These are phyloP conservation scores for Paratrypauchen microcephalus DNA, from an alignment of 2,797 vertebrate genomes.

Conservation along the genomic window DNA sequence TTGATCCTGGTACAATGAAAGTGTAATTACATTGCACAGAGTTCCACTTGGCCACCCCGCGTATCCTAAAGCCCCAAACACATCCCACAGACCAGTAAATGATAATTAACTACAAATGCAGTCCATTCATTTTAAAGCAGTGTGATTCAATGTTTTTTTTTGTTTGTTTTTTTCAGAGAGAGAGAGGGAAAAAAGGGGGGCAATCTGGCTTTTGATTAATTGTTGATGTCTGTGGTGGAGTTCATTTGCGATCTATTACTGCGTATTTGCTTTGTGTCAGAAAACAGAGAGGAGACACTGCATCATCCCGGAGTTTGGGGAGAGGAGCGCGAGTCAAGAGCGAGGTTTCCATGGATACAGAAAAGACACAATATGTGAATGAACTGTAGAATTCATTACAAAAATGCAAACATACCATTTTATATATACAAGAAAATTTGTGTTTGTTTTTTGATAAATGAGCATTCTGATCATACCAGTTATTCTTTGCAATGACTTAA, in stretches of 20 bases:
- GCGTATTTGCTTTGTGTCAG: slow-evolving; percentile 78
- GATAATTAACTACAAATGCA: slow-evolving; percentile 76
- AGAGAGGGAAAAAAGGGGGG: slow-evolving; percentile 48
- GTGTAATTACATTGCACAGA: slow-evolving; percentile 62
- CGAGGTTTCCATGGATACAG: slow-evolving; percentile 17
- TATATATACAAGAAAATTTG: too few species aligned
- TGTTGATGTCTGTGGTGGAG: slow-evolving; percentile 65
- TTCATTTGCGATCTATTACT: slow-evolving; percentile 80
- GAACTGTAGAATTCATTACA: too few species aligned
- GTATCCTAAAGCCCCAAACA: slow-evolving; percentile 67
- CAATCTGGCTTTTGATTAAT: slow-evolving; percentile 76
- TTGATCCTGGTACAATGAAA: slow-evolving; percentile 62
- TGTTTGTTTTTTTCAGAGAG: slow-evolving; percentile 21
- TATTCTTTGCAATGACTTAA: too few species aligned
- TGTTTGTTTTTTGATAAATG: too few species aligned
- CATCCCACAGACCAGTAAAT: slow-evolving; percentile 72
- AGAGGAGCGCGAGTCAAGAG: slow-evolving; percentile 15
- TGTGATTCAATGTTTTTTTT: slow-evolving; percentile 41
- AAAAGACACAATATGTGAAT: slow-evolving; percentile 3
- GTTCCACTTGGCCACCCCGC: slow-evolving; percentile 48
- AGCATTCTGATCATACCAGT: too few species aligned
- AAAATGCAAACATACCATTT: too few species aligned
- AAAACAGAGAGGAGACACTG: slow-evolving; percentile 72
- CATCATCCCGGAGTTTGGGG: slow-evolving; percentile 64
- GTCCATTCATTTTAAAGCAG: slow-evolving; percentile 73